Evolutionary conservation across 2,888 invertebrate genomes (phyloP).

Genomic region (Blera fallax): DNA sequence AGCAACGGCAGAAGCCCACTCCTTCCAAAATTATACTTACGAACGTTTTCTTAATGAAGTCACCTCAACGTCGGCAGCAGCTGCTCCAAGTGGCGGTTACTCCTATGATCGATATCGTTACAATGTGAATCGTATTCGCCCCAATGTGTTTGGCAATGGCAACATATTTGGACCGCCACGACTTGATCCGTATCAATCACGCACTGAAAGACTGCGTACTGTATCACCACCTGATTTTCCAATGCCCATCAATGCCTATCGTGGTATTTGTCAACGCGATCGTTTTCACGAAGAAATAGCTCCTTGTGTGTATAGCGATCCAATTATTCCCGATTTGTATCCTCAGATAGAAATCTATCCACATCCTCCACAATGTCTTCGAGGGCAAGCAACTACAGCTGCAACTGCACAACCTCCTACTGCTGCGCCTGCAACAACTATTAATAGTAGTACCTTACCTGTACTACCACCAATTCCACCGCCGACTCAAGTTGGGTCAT

Average conservation of each 20-base stretch:
- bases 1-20: conserved; percentile 74
- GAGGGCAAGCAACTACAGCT: conserved; percentile 27
- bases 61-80: conserved; percentile 41
- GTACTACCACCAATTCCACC: conserved; percentile 4
- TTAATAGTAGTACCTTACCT: not conserved
- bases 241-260: conserved; percentile 58
- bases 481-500: conserved; percentile 24
- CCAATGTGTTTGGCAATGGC: conserved; percentile 57
- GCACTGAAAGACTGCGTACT: conserved; percentile 54
- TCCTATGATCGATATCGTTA: conserved; percentile 50
- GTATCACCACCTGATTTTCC: conserved; percentile 60
- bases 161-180: conserved; percentile 51
- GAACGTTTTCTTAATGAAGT: conserved; percentile 48
- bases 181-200: conserved; percentile 50
- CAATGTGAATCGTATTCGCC: conserved; percentile 53
- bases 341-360: conserved; percentile 19
- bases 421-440: conserved; percentile 17
- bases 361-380: conserved; percentile 40
- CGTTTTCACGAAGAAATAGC: conserved; percentile 43
- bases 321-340: conserved; percentile 16
- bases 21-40: conserved; percentile 52
- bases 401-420: conserved; percentile 22
- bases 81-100: conserved; percentile 25
- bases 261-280: conserved; percentile 47
- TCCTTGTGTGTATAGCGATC: conserved; percentile 28